Evolutionary conservation across 2,888 invertebrate genomes (phyloP).

Genomic region (Cataglyphis rosenhaueri): DNA sequence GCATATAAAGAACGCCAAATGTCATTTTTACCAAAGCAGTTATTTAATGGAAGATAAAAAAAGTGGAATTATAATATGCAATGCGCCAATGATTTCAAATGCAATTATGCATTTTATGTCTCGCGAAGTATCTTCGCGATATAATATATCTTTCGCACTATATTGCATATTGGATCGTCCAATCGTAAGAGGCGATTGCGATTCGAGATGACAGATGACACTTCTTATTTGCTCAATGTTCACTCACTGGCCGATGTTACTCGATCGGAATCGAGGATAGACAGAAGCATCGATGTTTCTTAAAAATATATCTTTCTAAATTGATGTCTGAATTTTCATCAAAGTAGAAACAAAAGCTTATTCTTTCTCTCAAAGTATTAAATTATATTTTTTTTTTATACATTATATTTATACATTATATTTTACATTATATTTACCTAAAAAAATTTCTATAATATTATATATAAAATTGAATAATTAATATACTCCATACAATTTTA

Average conservation of each 20-base stretch:
- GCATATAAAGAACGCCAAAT: neutral
- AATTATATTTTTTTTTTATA: neutral
- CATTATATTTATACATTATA: too few species aligned
- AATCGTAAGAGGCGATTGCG: slow-evolving; percentile 34
- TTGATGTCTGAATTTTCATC: neutral
- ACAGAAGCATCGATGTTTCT: neutral
- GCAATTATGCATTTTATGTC: slow-evolving; percentile 25
- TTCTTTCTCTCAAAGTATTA: neutral
- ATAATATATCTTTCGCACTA: neutral
- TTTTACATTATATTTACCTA: neutral
- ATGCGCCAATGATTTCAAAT: neutral
- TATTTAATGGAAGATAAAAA: slow-evolving; percentile 1
- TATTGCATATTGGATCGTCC: slow-evolving; percentile 27
- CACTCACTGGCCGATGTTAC: neutral
- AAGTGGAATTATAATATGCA: neutral
- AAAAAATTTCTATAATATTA: neutral
- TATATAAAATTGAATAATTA: too few species aligned
- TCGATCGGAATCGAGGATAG: neutral
- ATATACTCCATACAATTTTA: too few species aligned
- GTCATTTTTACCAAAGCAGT: neutral
- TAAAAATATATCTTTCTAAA: neutral
- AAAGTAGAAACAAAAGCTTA: neutral
- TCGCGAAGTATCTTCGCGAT: neutral
- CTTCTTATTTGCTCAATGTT: slow-evolving; percentile 30
- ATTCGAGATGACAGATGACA: slow-evolving; percentile 50